phyloP scores from a whole-genome alignment of 35 echinoderm and acorn worm species.

The Ptychodera flava region DNA sequence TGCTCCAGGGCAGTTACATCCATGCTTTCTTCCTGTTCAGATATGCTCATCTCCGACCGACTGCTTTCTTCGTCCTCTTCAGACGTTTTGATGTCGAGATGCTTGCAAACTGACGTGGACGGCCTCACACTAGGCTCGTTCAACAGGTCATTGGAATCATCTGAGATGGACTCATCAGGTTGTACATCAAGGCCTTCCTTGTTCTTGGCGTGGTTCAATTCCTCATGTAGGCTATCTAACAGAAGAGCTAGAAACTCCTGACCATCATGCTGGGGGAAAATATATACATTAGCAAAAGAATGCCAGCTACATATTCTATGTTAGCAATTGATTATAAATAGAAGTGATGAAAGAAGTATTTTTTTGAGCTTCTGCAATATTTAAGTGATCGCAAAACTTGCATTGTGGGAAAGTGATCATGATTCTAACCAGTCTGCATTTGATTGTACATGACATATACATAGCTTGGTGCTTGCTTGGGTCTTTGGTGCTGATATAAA shows the following conservation, averaged over 20 bases:
- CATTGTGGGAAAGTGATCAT: too few relatives aligned
- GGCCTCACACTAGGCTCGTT: background rate
- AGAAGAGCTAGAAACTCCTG: conserved; percentile 95
- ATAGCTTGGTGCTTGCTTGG: too few relatives aligned
- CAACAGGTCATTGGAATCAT: conserved; percentile 77
- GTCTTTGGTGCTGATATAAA: too few relatives aligned
- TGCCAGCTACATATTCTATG: too few relatives aligned
- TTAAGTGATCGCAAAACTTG: too few relatives aligned
- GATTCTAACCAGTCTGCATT: too few relatives aligned
- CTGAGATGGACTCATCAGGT: conserved; percentile 66
- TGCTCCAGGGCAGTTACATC: background rate
- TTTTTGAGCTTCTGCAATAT: too few relatives aligned
- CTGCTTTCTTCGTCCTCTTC: background rate
- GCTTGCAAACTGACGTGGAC: background rate
- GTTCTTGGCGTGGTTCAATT: conserved; percentile 70
- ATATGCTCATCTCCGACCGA: conserved; percentile 1
- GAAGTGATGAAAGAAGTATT: too few relatives aligned
- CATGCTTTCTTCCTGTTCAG: background rate
- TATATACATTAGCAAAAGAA: too few relatives aligned
- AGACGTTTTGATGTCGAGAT: background rate
- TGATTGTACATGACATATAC: too few relatives aligned
- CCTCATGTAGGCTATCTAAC: conserved; percentile 85
- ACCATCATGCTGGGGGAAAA: conserved; percentile 79
- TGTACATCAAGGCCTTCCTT: conserved; percentile 44
- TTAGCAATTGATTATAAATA: too few relatives aligned